phyloP scores from a whole-genome alignment of 2,797 vertebrate genomes.

The Stomatorhinus walkeri region DNA sequence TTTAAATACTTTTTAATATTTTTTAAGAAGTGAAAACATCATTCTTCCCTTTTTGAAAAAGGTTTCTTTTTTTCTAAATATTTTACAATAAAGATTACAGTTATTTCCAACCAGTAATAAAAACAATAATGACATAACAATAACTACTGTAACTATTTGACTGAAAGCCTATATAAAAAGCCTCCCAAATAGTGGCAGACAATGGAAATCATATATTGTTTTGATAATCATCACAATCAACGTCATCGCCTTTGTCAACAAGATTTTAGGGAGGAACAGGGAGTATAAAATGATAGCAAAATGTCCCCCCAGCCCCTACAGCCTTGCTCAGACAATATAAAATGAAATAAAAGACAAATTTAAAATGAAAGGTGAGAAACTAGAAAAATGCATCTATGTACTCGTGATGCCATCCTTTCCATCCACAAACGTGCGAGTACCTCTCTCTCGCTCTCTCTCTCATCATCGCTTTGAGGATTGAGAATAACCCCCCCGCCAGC shows the following conservation, averaged over 20 bases:
- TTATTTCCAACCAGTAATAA: conserved; percentile 54
- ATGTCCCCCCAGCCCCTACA: conserved; percentile 38
- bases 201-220: conserved; percentile 34
- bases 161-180: conserved; percentile 48
- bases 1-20: conserved; percentile 48
- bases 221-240: conserved; percentile 41
- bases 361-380: conserved; percentile 51
- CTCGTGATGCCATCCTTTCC: conserved; percentile 35
- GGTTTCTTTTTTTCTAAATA: conserved; percentile 43
- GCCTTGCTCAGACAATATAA: conserved; percentile 53
- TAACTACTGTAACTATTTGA: conserved; percentile 51
- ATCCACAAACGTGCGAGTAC: conserved; percentile 28
- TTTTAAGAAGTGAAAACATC: conserved; percentile 44
- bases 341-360: conserved; percentile 47
- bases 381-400: conserved; percentile 46
- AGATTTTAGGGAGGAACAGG: conserved; percentile 24
- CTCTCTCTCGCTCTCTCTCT: not conserved
- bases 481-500: not conserved
- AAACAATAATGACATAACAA: conserved; percentile 55
- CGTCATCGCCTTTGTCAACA: conserved; percentile 25
- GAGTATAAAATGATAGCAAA: conserved; percentile 37
- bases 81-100: conserved; percentile 43
- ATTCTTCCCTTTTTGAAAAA: conserved; percentile 60
- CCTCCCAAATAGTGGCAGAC: conserved; percentile 60
- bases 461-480: not conserved